Evolutionary conservation across 1,140 invertebrate species (phyloP).

Genomic region (Hydropsyche tenuis): DNA sequence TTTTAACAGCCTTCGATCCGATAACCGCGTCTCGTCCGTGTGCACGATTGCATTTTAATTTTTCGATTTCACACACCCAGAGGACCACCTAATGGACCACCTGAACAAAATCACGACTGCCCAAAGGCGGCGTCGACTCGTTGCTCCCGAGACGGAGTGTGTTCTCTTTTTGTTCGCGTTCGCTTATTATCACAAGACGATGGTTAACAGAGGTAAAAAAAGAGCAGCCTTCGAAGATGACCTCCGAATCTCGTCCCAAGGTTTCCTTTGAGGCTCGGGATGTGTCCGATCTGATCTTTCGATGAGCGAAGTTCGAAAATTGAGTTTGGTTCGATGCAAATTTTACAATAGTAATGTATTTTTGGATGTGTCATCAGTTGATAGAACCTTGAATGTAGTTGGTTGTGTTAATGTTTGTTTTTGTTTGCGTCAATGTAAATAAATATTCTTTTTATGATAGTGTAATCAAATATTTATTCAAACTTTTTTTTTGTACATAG

Average conservation of each 20-base stretch:
- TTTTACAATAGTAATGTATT: no score
- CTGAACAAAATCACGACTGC: slow-evolving; percentile 48
- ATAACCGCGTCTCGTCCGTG: neutral
- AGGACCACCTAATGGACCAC: slow-evolving; percentile 38
- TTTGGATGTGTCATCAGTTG: no score
- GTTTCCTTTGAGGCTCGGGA: neutral
- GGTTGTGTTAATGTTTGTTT: neutral
- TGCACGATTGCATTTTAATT: neutral
- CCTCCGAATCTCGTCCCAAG: neutral
- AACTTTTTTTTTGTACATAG: neutral
- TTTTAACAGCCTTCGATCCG: slow-evolving; percentile 17
- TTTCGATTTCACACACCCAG: slow-evolving; percentile 4
- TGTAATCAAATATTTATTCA: neutral
- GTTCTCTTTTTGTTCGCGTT: neutral
- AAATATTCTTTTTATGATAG: neutral
- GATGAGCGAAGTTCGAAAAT: neutral
- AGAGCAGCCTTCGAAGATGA: neutral
- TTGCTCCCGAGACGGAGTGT: slow-evolving; percentile 6
- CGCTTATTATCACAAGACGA: slow-evolving; percentile 2
- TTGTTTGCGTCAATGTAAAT: neutral
- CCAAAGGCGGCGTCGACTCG: slow-evolving; percentile 30
- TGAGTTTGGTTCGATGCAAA: no score
- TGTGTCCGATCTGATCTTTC: neutral
- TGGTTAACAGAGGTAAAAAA: neutral
- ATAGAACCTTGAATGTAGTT: neutral